Base-by-base conservation (phyloP, 1,140 invertebrate species). In the Harpegnathos saltator region DNA sequence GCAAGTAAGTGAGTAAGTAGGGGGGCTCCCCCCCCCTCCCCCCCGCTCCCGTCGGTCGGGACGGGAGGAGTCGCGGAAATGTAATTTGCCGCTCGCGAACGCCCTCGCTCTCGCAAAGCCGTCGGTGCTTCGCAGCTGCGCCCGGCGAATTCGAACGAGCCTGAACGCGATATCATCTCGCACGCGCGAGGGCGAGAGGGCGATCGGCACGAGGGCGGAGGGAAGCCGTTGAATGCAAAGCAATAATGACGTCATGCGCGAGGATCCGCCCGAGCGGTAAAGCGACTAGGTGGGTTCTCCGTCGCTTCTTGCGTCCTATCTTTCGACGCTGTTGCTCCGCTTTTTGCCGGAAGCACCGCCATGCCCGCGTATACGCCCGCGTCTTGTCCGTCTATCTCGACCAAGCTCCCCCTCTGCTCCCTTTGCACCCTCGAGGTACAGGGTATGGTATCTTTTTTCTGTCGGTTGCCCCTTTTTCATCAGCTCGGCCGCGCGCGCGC, bases 291-390 rank as follows among this genome's bases (percentile, higher is more conserved):
- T 44, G 38, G 58, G 80, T 85, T 84, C 81, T 68, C 54, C 82
- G 66, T 50, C 22, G 73, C 63, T 89, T 90, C 84, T 87, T 84
- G 65, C 71, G 54, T 84, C 83, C 66, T 82, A 86, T 83, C 66
- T 85, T 85, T 80, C 83, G 56, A 44, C 63, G 56, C 50, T 87
- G 85, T 63, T 81, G 62, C 75, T 29, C 80, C 54, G 74, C 74
- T 90, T 89, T 88, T 86, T 83, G 72, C 77, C 71, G 58, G 75
- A 56, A 50, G 52, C 56, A 9, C 44, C 38, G 3, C 50, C 22
- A 12, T 24, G 50, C 54, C 11, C 59, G 75, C 58, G 56, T n/a
- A n/a, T 50, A 59, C 66, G 52, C 33, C 68, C 59, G 38, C 73
- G 52, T 66, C 65, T 80, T 69, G 62, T 74, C 61, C 22, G 77